Base-by-base conservation (phyloP, 1,140 invertebrate species). In the Aphelenchoides fujianensis region DNA sequence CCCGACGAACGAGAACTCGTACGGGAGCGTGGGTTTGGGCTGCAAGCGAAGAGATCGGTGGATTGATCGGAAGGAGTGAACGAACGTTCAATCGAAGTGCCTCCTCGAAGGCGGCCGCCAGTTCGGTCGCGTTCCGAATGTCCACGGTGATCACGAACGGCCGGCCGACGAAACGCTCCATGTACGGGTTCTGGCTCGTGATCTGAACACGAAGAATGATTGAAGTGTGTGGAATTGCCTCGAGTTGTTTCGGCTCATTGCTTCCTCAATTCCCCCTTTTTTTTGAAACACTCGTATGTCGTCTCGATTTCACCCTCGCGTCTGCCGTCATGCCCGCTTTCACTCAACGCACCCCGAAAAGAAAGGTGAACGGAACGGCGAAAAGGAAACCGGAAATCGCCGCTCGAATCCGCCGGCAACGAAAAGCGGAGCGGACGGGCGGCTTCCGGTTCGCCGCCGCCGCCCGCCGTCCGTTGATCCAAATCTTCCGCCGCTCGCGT, bases 151-250 rank as follows among this genome's bases (percentile, higher is more conserved):
- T 84, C 1, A 86, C 85, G 71, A 84, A 81, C 1, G 86, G 86
- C 52, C 83, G 79, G 1, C 85, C 85, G 16, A 87, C 84, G 72
- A 85, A 86, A 48, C 82, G 75, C 66, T 87, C 86, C 41, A 85
- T 83, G 75, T 87, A 87, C 0, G 85, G 86, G 74, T 85, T 85
- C 70, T 87, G 86, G 73, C 85, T 86, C 7, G 81, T 83, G n/a
- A 86, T 66, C 86, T 87, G 77, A 27, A 79, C 77, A 76, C 1
- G 32, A 3, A 23, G 3, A 0, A 30, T 1, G 2, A 73, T 55
- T 74, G 12, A 9, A 48, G 32, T 62, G 57, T 12, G 12, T 19
- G 59, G 74, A 2, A 3, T 30, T 36, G 32, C 9, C 1, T 67
- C 52, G n/a, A 16, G 2, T 63, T 27, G 16, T 16, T 62, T 59